These are phyloP conservation scores for Camponotus vicinus DNA, from an alignment of 1,140 invertebrate genomes.

Conservation along the genomic window DNA sequence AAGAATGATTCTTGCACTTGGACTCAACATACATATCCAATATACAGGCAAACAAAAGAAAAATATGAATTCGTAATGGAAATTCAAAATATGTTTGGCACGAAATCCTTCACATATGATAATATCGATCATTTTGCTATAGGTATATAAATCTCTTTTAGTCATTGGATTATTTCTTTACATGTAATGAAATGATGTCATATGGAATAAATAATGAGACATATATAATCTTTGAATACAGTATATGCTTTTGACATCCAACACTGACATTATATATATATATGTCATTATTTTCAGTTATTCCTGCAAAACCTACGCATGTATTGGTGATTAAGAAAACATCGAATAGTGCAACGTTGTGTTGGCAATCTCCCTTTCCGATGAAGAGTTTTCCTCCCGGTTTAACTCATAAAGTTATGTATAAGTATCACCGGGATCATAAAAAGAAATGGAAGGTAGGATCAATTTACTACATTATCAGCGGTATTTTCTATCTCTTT, in stretches of 20 bases:
- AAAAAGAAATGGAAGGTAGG: constrained; percentile 87
- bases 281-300: constrained; percentile 84
- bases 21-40: constrained; percentile 87
- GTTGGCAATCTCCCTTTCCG: constrained; percentile 88
- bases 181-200: neutral
- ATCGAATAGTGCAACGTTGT: constrained; percentile 87
- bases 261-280: neutral
- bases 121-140: constrained; percentile 88
- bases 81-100: constrained; percentile 87
- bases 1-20: constrained; percentile 85
- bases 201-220: constrained; percentile 2
- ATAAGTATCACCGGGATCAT: constrained; percentile 88
- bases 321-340: constrained; percentile 87
- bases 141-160: constrained; percentile 78
- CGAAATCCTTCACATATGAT: constrained; percentile 80
- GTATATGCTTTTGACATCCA: neutral
- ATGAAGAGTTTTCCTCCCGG: constrained; percentile 88
- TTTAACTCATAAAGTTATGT: constrained; percentile 88
- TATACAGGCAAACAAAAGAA: constrained; percentile 88
- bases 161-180: neutral
- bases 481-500: neutral
- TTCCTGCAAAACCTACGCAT: constrained; percentile 87
- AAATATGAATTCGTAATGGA: constrained; percentile 87
- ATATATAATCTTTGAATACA: neutral
- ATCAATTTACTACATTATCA: neutral